Conservation (phyloP, 2,113 vertebrate species). For the Carassius auratus region DNA sequence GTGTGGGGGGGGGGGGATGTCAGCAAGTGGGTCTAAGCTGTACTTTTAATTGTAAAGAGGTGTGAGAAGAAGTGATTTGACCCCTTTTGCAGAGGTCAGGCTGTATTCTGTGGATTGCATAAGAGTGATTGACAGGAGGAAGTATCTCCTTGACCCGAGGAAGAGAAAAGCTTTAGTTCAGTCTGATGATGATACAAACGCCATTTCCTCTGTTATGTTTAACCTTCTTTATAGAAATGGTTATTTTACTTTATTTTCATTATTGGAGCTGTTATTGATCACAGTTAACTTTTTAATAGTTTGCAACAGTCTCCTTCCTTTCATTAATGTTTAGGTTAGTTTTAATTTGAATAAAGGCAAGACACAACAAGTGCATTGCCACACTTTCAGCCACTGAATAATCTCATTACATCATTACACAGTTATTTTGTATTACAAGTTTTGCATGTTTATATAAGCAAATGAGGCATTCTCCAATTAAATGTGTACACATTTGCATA, state of each 20-base stretch:
- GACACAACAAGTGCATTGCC: background rate
- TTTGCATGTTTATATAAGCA: too few species aligned
- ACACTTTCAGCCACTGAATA: background rate
- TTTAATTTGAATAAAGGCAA: background rate
- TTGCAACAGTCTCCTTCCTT: background rate
- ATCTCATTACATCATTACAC: background rate
- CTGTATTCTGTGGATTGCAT: constrained; percentile 34
- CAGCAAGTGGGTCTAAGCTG: background rate
- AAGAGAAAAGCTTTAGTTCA: constrained; percentile 46
- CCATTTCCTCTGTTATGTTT: background rate
- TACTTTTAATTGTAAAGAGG: background rate
- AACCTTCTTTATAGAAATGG: background rate
- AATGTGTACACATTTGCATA: too few species aligned
- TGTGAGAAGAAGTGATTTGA: constrained; percentile 26
- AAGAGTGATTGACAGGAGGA: constrained; percentile 53
- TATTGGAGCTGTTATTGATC: background rate
- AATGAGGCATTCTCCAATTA: too few species aligned
- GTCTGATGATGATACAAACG: background rate
- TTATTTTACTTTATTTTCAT: background rate
- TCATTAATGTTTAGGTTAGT: background rate
- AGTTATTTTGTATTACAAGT: too few species aligned
- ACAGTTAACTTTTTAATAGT: background rate
- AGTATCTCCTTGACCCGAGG: constrained; percentile 54
- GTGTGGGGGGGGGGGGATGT: too few species aligned
- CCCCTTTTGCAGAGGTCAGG: constrained; percentile 33